A percentile compares a stretch with the other conserved stretches of the same genome.
These are phyloP conservation scores for Hypsopygia costalis DNA, from an alignment of 2,888 invertebrate species.

Conservation along the genomic window DNA sequence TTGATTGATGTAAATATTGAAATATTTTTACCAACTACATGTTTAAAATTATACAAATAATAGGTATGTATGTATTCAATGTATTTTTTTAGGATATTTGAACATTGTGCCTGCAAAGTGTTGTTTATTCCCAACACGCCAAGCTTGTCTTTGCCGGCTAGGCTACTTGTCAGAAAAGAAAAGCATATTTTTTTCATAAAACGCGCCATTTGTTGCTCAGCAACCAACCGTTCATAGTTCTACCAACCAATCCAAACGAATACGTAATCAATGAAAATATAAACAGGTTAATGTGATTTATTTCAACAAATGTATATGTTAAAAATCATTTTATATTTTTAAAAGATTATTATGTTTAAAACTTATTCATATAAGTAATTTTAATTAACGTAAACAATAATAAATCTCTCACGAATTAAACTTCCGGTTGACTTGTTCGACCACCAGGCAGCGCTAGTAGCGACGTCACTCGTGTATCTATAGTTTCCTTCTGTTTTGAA, in stretches of 20 bases:
- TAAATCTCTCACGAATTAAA: constrained; percentile 38
- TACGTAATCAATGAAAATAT: neutral
- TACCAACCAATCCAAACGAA: constrained; percentile 35
- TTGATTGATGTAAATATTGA: no score
- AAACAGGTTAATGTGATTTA: no score
- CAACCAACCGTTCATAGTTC: constrained; percentile 31
- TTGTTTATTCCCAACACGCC: no score
- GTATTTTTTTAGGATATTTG: no score
- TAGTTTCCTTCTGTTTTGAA: constrained; percentile 82
- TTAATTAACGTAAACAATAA: neutral
- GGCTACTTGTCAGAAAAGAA: constrained; percentile 29
- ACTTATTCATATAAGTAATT: neutral
- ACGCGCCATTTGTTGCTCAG: constrained; percentile 38
- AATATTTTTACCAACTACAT: no score
- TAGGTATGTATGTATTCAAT: no score
- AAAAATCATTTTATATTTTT: neutral
- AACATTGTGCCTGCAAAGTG: no score
- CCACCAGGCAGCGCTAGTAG: constrained; percentile 68
- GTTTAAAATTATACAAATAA: no score
- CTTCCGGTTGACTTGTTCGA: constrained; percentile 52
- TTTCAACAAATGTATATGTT: neutral
- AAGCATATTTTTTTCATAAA: constrained; percentile 31
- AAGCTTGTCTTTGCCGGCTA: constrained; percentile 16
- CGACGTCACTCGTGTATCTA: constrained; percentile 78
- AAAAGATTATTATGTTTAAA: neutral